Percentiles rank a stretch among this genome's conserved stretches.
Conservation (phyloP, 2,797 vertebrate genomes). For the Otolemur crassicaudatus region DNA sequence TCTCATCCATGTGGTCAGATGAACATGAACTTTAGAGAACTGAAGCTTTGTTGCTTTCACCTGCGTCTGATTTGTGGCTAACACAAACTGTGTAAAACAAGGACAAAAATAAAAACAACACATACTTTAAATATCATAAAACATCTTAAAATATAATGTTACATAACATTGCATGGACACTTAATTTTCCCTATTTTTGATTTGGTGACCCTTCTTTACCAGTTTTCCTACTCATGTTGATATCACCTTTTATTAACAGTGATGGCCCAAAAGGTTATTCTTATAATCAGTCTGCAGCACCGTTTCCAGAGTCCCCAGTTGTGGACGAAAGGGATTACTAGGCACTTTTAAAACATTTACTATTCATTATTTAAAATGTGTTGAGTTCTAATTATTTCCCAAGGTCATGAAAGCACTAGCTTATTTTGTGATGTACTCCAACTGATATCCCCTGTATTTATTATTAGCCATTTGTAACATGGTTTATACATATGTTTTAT, state of each 20-base stretch:
- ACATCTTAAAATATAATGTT: background rate
- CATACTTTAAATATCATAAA: background rate
- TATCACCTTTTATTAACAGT: slow-evolving; percentile 44
- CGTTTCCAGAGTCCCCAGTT: background rate
- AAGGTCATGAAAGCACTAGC: slow-evolving; percentile 56
- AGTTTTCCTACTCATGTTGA: background rate
- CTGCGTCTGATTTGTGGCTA: background rate
- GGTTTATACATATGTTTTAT: slow-evolving; percentile 35
- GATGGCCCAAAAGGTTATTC: slow-evolving; percentile 18
- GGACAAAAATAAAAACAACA: background rate
- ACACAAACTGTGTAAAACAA: background rate
- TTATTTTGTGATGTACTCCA: slow-evolving; percentile 4
- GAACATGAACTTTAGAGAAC: background rate
- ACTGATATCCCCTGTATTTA: slow-evolving; percentile 26
- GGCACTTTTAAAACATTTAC: background rate
- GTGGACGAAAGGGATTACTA: background rate
- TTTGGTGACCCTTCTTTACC: background rate
- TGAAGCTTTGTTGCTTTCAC: background rate
- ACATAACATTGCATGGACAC: background rate
- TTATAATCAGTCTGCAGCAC: background rate
- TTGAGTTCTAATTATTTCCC: slow-evolving; percentile 46
- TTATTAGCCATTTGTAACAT: slow-evolving; percentile 22
- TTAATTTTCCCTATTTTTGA: background rate
- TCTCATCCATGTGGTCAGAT: background rate
- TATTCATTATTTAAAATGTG: slow-evolving; percentile 48